Conservation (phyloP, 2,113 vertebrate species). For the Campylomormyrus numenius region DNA sequence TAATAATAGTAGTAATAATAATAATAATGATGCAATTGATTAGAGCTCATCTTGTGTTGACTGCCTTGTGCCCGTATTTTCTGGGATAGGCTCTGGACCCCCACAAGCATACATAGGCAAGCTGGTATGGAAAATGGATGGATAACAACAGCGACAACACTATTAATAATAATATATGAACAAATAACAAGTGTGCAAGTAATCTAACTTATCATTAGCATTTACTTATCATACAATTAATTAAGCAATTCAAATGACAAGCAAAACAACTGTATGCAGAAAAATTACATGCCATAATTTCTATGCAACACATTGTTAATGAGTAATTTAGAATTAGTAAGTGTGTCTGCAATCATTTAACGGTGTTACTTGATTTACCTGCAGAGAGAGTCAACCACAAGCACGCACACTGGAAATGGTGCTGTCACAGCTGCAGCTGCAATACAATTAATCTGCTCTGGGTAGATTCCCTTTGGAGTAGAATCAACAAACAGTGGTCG, state of each 20-base stretch:
- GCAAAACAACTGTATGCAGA: background rate
- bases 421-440: slow-evolving; percentile 30
- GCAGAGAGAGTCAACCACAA: background rate
- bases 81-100: background rate
- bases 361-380: background rate
- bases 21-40: background rate
- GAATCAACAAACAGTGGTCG: background rate
- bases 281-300: background rate
- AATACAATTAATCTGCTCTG: slow-evolving; percentile 22
- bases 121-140: background rate
- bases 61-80: background rate
- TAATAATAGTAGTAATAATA: background rate
- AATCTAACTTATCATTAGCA: background rate
- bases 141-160: background rate
- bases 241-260: background rate
- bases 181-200: background rate
- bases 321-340: background rate
- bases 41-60: background rate
- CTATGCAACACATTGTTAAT: background rate
- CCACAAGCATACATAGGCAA: background rate
- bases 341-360: background rate
- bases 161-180: background rate
- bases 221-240: background rate
- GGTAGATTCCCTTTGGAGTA: background rate
- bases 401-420: slow-evolving; percentile 6